phyloP scores from a whole-genome alignment of 37 sponge, comb jelly and placozoan species.

The Mnemiopsis leidyi region DNA sequence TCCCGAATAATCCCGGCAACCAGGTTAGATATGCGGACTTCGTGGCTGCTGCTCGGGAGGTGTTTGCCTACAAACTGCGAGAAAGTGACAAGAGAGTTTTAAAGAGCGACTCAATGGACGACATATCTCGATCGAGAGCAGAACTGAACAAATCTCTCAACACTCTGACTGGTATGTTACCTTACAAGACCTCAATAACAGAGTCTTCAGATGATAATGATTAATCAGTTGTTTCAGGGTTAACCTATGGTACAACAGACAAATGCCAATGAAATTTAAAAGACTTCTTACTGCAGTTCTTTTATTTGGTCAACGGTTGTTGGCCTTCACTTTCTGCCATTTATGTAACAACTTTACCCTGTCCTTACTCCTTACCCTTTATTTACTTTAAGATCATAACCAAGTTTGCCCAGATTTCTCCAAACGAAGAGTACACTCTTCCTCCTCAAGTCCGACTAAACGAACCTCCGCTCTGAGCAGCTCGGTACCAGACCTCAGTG shows the following conservation, averaged over 20 bases:
- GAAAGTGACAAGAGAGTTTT: not conserved
- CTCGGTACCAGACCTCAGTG: conserved; percentile 41
- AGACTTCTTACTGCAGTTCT: too few species aligned
- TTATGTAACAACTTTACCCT: too few species aligned
- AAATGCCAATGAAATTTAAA: too few species aligned
- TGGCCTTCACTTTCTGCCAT: too few species aligned
- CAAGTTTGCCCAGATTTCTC: not conserved
- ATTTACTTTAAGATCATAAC: too few species aligned
- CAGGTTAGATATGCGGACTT: conserved; percentile 35
- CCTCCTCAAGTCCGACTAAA: not conserved
- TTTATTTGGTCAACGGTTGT: too few species aligned
- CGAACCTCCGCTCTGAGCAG: conserved; percentile 38
- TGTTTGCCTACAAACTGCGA: conserved; percentile 50
- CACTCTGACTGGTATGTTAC: conserved; percentile 18
- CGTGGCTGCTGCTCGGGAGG: conserved; percentile 51
- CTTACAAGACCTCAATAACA: too few species aligned
- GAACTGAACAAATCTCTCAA: conserved; percentile 57
- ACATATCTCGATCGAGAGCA: conserved; percentile 15
- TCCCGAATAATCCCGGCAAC: too few species aligned
- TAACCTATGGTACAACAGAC: too few species aligned
- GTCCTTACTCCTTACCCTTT: too few species aligned
- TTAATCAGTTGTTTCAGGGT: too few species aligned
- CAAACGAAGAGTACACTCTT: not conserved
- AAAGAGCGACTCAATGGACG: conserved; percentile 45
- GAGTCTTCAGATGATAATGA: too few species aligned